Evolutionary conservation across 2,888 invertebrate genomes (phyloP).

Genomic region (Leptopterna dolabrata): DNA sequence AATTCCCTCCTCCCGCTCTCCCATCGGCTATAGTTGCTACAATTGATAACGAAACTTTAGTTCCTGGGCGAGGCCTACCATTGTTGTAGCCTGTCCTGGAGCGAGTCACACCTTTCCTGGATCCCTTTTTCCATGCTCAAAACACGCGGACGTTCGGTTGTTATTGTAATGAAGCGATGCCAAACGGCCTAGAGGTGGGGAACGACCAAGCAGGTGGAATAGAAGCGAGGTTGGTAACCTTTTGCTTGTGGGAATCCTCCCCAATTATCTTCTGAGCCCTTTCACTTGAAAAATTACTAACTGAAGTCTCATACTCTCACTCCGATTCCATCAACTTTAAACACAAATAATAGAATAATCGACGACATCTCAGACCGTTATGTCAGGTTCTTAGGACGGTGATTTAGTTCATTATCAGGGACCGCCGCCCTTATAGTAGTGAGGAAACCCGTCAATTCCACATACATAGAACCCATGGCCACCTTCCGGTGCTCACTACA

Average conservation of each 20-base stretch:
- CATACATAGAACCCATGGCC: too few species aligned
- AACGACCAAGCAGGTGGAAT: slow-evolving; percentile 41
- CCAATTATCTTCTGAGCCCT: neutral
- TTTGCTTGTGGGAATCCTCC: slow-evolving; percentile 38
- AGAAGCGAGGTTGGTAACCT: slow-evolving; percentile 49
- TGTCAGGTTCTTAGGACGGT: too few species aligned
- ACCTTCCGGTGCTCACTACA: too few species aligned
- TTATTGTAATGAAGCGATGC: slow-evolving; percentile 44
- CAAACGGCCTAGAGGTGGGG: slow-evolving; percentile 15
- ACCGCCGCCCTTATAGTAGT: too few species aligned
- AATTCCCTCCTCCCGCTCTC: slow-evolving; percentile 14
- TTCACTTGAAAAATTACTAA: neutral
- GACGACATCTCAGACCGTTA: neutral
- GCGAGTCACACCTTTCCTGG: slow-evolving; percentile 21
- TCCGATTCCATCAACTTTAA: neutral
- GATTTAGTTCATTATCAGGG: too few species aligned
- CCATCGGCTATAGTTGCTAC: neutral
- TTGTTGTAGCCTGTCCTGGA: neutral
- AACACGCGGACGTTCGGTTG: slow-evolving; percentile 51
- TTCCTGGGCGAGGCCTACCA: slow-evolving; percentile 44
- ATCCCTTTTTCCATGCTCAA: neutral
- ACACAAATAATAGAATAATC: neutral
- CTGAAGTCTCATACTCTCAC: neutral
- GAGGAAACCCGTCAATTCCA: too few species aligned
- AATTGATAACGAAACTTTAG: slow-evolving; percentile 30